Base-by-base conservation (phyloP, 2,113 vertebrate species). In the Esox niger region DNA sequence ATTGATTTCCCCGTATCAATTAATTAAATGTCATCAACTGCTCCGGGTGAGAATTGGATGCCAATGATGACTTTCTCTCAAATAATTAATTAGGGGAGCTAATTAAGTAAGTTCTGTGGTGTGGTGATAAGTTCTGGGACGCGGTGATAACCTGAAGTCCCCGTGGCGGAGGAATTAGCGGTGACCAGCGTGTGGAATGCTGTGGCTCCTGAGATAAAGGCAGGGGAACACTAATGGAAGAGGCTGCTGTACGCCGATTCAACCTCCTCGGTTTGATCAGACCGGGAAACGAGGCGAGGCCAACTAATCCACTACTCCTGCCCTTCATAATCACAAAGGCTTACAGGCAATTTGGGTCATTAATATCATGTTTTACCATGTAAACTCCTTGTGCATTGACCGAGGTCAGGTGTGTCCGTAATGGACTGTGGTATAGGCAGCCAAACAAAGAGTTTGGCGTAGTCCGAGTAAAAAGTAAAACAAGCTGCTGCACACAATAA, bases 11-110 rank as follows among this genome's bases (percentile, higher is more conserved):
- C 55, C 26, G 62, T 82, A 82, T 86, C 84, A 83, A 82, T 87
- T 84, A 86, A 87, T 32, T 64, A 59, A 35, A 58, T 17, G 20
- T 78, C 74, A 70, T 80, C 76, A 79, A 59, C 77, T 79, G 83
- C 79, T 82, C 82, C 79, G 86, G 82, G 84, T 89, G 83, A 88
- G 78, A 86, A 79, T 66, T 58, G 71, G 68, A 75, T 82, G 82
- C 75, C 70, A 13, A 73, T 61, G 59, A 61, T 61, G 59, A 61
- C 59, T 35, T 33, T 80, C 77, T 85, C 82, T 78, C 80, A 80
- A 86, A 86, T 86, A 86, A 86, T 85, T 71, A 87, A 87, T 87
- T 77, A 81, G 70, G 76, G 35, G 71, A 82, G 80, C 83, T 76
- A 86, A 88, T 88, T 87, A 87, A 89, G 84, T 82, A 82, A 68